Base-by-base conservation (phyloP, 2,113 vertebrate genomes). In the Semicossyphus pulcher region DNA sequence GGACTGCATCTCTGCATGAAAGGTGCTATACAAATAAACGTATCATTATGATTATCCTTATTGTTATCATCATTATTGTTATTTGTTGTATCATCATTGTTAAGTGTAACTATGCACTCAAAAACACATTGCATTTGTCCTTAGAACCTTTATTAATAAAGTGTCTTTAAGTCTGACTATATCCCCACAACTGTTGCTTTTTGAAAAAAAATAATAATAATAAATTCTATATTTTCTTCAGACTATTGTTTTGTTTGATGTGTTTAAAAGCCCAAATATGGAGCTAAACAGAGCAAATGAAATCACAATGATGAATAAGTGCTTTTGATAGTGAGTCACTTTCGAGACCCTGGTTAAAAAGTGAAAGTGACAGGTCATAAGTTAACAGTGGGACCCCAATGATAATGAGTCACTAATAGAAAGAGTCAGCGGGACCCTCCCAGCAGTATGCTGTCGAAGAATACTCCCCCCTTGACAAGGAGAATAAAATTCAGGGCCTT, bases 301-400 rank as follows among this genome's bases (percentile, higher is more conserved):
- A 52, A 42, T 5, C 0, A 20, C 28, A 28, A 41, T 26, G 44
- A 63, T 42, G 28, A 64, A 31, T 21, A n/a, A 23, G 3, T 11
- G 20, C 34, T 29, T 34, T 21, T 10, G 47, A 44, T 0, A 64
- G 39, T 89, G 88, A 92, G 65, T 92, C 84, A 89, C 25, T 28
- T 48, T 36, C 16, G 26, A 83, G 91, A 88, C 84, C 88, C 80
- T 47, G 29, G 6, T 21, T 64, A 34, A 60, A 18, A 75, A 76
- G 69, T 63, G 84, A 90, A 92, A 92, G 63, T 77, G 77, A 86
- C 74, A 86, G 64, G 57, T 67, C 56, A 45, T n/a, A 10, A 65
- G 21, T 62, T 53, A 64, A 63, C 16, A 37, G n/a, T 52, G 60
- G 54, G 56, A 47, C 37, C 37, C 32, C 11, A 1, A 51, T 57